phyloP scores from a whole-genome alignment of 1,140 invertebrate species.

The Zaprionus africanus region DNA sequence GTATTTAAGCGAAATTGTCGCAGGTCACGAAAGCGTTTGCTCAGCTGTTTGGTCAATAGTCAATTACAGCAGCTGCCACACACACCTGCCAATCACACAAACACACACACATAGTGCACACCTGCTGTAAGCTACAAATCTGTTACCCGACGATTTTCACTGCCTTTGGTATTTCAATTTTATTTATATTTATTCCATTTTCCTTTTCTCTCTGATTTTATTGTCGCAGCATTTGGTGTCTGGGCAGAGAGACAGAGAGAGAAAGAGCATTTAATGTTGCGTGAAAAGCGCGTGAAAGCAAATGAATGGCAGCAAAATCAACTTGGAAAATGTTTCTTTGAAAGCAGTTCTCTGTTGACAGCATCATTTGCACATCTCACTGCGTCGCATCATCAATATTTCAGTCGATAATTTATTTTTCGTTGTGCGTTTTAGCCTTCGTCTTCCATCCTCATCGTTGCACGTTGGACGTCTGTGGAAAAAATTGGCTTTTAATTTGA shows the following conservation, averaged over 20 bases:
- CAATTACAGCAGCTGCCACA: conserved; percentile 54
- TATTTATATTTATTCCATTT: conserved; percentile 42
- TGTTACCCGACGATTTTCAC: conserved; percentile 48
- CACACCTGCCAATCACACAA: conserved; percentile 27
- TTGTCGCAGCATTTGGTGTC: conserved; percentile 1
- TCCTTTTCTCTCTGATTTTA: conserved; percentile 18
- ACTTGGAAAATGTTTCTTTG: conserved; percentile 32
- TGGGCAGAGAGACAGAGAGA: too few species aligned
- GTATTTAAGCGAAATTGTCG: conserved; percentile 54
- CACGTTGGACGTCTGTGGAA: background rate
- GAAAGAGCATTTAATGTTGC: conserved; percentile 64
- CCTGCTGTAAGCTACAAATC: conserved; percentile 50
- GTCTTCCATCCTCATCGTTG: conserved; percentile 6
- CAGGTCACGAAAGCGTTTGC: conserved; percentile 60
- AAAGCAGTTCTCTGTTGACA: conserved; percentile 37
- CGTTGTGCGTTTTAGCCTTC: background rate
- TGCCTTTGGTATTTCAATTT: conserved; percentile 43
- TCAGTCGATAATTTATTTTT: conserved; percentile 48
- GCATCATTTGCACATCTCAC: conserved; percentile 61
- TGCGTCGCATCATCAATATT: conserved; percentile 60
- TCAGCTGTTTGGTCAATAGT: conserved; percentile 74
- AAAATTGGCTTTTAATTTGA: conserved; percentile 69
- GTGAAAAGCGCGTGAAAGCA: conserved; percentile 65
- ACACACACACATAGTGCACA: conserved; percentile 6
- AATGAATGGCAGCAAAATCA: conserved; percentile 49